Evolutionary conservation across 2,888 invertebrate genomes (phyloP).

Genomic region (Patella pellucida): DNA sequence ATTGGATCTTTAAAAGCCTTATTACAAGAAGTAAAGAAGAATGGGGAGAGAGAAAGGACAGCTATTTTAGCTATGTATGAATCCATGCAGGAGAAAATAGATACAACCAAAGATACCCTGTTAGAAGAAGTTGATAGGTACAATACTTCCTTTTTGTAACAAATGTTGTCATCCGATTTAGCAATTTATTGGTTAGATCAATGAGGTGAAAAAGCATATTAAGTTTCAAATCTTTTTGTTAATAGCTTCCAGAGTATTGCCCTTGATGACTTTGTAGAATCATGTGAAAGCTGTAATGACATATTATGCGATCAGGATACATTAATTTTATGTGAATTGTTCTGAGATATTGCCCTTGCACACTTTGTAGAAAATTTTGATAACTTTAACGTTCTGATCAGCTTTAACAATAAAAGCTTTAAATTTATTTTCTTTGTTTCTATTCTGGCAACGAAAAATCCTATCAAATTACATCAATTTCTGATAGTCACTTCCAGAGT

Average conservation of each 20-base stretch:
- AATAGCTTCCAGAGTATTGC: not conserved
- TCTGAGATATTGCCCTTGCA: too few relatives aligned
- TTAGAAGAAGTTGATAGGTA: conserved; percentile 80
- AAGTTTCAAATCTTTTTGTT: not conserved
- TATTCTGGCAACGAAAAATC: too few relatives aligned
- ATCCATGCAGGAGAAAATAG: conserved; percentile 79
- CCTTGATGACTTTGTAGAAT: not conserved
- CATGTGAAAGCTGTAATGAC: not conserved
- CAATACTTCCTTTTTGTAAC: conserved; percentile 10
- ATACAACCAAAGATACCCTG: conserved; percentile 78
- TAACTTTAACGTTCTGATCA: too few relatives aligned
- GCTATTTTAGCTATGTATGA: conserved; percentile 79
- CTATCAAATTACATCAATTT: too few relatives aligned
- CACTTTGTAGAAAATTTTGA: too few relatives aligned
- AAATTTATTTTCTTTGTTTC: too few relatives aligned
- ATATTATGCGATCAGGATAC: too few relatives aligned
- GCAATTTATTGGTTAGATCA: not conserved
- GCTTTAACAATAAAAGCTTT: too few relatives aligned
- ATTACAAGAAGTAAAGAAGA: conserved; percentile 78
- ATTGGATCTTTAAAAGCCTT: conserved; percentile 78
- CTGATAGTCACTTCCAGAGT: too few relatives aligned
- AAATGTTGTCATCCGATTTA: not conserved
- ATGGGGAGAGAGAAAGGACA: conserved; percentile 78
- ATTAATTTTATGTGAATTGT: too few relatives aligned
- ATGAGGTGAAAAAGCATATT: not conserved